These are phyloP conservation scores for Sebastes hopkinsi DNA, from an alignment of 2,797 vertebrate species.

Conservation along the genomic window DNA sequence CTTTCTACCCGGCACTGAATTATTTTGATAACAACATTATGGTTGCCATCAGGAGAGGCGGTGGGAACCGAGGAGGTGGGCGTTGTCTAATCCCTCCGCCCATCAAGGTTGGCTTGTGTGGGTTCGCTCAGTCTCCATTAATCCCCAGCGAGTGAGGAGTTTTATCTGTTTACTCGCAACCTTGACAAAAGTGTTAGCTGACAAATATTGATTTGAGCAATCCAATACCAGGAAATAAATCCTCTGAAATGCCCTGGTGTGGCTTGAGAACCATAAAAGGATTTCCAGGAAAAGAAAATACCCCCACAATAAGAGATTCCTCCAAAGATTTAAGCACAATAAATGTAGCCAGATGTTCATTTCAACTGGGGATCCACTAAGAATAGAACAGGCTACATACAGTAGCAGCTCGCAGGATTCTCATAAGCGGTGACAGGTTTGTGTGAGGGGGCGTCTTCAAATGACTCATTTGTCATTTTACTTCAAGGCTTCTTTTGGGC, in stretches of 20 bases:
- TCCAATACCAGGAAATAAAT: slow-evolving; percentile 15
- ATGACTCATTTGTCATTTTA: slow-evolving; percentile 81
- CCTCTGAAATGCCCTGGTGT: slow-evolving; percentile 7
- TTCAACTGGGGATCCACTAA: slow-evolving; percentile 32
- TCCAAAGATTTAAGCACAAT: slow-evolving; percentile 18
- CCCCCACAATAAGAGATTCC: slow-evolving; percentile 4
- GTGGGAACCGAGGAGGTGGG: slow-evolving; percentile 52
- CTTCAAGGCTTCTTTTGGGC: slow-evolving; percentile 74
- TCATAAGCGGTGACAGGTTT: slow-evolving; percentile 79
- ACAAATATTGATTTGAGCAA: slow-evolving; percentile 53
- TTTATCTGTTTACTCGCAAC: slow-evolving; percentile 50
- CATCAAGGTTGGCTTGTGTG: slow-evolving; percentile 57
- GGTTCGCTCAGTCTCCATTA: slow-evolving; percentile 56
- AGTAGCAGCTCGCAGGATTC: slow-evolving; percentile 62
- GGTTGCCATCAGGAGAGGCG: slow-evolving; percentile 39
- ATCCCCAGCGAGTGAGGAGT: slow-evolving; percentile 47
- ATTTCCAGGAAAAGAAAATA: neutral
- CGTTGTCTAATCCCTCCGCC: slow-evolving; percentile 63
- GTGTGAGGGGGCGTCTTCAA: slow-evolving; percentile 73
- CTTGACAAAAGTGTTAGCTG: slow-evolving; percentile 29
- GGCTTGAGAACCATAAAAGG: neutral
- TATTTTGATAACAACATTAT: slow-evolving; percentile 53
- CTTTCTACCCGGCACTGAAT: slow-evolving; percentile 28
- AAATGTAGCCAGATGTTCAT: slow-evolving; percentile 51
- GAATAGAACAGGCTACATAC: slow-evolving; percentile 53